These are phyloP conservation scores for Thumatha senex DNA, from an alignment of 2,888 invertebrate species.

Conservation along the genomic window DNA sequence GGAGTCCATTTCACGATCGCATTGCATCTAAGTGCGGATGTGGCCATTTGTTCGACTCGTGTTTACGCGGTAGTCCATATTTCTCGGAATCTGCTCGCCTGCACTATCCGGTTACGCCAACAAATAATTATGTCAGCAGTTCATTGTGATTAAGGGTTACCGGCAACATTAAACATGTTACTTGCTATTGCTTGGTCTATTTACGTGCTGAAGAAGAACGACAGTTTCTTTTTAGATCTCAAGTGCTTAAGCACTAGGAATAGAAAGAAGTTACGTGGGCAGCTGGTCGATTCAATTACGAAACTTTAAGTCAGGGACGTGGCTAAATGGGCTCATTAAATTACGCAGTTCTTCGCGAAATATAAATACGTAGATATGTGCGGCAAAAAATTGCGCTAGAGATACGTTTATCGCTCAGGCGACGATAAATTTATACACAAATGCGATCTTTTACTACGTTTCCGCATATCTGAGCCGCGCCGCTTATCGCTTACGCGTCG, in stretches of 20 bases:
- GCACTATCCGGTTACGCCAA: constrained; percentile 68
- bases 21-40: constrained; percentile 62
- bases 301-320: constrained; percentile 66
- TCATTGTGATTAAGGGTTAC: constrained; percentile 65
- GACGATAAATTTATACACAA: constrained; percentile 76
- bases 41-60: constrained; percentile 53
- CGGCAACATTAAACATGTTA: constrained; percentile 38
- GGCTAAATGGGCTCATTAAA: constrained; percentile 58
- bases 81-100: constrained; percentile 65
- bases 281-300: constrained; percentile 62
- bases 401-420: constrained; percentile 65
- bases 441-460: constrained; percentile 73
- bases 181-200: constrained; percentile 39
- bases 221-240: constrained; percentile 61
- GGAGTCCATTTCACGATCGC: constrained; percentile 57
- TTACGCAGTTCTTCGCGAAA: constrained; percentile 56
- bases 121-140: constrained; percentile 77
- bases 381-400: constrained; percentile 57
- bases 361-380: constrained; percentile 58
- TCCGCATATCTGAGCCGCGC: constrained; percentile 75
- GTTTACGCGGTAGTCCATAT: constrained; percentile 59
- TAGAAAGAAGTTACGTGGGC: constrained; percentile 74
- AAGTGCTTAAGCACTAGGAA: constrained; percentile 56
- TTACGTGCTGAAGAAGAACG: constrained; percentile 52
- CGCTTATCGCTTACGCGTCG: constrained; percentile 66